Conservation (phyloP, 2,797 vertebrate species). For the Sylvia borin region DNA sequence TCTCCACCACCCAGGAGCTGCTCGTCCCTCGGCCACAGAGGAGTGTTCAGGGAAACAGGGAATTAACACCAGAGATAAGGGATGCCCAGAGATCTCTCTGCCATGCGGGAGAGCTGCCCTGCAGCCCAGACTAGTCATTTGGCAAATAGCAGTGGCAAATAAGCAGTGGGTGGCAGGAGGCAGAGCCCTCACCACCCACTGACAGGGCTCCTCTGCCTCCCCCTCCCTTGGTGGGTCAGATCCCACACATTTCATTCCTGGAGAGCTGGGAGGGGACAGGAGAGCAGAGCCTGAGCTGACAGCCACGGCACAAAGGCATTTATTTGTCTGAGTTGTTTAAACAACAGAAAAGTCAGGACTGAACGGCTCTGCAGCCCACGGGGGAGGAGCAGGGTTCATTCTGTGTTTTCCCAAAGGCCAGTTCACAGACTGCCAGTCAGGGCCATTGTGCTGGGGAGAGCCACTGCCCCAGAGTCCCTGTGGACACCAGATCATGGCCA, state of each 20-base stretch:
- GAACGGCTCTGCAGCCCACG: neutral
- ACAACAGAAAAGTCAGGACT: neutral
- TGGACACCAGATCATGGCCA: fast-evolving
- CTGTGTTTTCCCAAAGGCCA: neutral
- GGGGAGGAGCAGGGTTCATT: neutral
- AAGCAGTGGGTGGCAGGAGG: neutral
- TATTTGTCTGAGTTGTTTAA: neutral
- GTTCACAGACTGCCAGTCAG: neutral
- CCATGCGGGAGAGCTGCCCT: neutral
- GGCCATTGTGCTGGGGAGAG: neutral
- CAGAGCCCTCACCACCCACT: neutral
- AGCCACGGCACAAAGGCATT: neutral
- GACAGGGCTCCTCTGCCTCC: neutral
- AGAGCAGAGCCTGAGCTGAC: neutral
- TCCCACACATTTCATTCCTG: neutral
- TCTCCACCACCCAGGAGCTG: neutral
- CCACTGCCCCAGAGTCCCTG: neutral
- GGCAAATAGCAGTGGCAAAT: neutral
- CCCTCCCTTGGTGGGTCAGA: neutral
- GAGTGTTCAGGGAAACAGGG: neutral
- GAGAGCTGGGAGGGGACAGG: neutral
- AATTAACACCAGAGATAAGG: neutral
- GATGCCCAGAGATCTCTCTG: neutral
- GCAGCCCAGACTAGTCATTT: neutral
- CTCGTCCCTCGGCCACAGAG: neutral